Percentiles rank a stretch among this genome's conserved stretches.
phyloP scores from a whole-genome alignment of 2,113 vertebrate genomes.

The Panthera tigris region DNA sequence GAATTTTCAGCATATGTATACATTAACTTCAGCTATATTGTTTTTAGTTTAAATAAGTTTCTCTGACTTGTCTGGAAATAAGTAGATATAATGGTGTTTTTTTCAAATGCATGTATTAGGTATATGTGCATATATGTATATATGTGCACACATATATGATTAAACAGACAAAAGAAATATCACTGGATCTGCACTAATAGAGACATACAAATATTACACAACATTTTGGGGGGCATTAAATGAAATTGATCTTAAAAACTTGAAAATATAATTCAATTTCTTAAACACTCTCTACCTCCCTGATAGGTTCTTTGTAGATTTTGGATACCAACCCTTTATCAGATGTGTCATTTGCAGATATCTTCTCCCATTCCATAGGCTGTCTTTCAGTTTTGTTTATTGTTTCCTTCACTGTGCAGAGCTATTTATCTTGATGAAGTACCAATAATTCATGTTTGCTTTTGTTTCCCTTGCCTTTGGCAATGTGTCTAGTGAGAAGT shows the following conservation, averaged over 20 bases:
- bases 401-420: too few relatives aligned
- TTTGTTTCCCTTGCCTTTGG: too few relatives aligned
- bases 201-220: background rate
- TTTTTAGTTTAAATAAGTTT: slow-evolving; percentile 28
- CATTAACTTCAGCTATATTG: background rate
- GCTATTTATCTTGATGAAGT: too few relatives aligned
- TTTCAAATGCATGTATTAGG: background rate
- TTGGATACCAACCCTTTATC: too few relatives aligned
- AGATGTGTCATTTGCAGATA: too few relatives aligned
- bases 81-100: slow-evolving; percentile 12
- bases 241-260: slow-evolving; percentile 9
- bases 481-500: too few relatives aligned
- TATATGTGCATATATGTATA: background rate
- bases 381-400: too few relatives aligned
- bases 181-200: background rate
- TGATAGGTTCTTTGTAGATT: background rate
- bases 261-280: slow-evolving; percentile 20
- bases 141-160: background rate
- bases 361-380: too few relatives aligned
- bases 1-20: background rate
- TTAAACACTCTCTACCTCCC: background rate
- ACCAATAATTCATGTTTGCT: too few relatives aligned
- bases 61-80: slow-evolving; percentile 1
- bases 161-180: background rate
- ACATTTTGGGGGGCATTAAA: background rate